phyloP scores from a whole-genome alignment of 2,113 vertebrate species.

The Nestor notabilis region DNA sequence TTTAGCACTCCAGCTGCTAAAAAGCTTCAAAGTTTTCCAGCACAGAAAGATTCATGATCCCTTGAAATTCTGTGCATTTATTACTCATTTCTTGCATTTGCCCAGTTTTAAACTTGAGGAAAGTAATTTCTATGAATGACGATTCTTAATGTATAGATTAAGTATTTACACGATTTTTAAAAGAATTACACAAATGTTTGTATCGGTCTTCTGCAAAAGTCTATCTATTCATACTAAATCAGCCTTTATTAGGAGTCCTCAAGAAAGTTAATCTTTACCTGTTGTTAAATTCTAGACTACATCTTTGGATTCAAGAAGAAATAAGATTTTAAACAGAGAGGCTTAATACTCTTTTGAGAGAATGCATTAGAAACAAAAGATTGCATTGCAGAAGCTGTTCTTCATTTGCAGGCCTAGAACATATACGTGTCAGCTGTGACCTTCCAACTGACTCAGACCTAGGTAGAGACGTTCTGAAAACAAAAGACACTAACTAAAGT shows the following conservation, averaged over 20 bases:
- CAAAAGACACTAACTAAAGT: neutral
- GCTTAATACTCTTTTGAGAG: neutral
- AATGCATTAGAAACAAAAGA: neutral
- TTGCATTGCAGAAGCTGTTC: neutral
- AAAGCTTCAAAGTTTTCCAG: neutral
- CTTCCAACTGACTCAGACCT: neutral
- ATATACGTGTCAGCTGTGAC: neutral
- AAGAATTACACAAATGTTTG: neutral
- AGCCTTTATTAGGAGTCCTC: neutral
- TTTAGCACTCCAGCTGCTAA: neutral
- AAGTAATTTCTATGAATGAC: neutral
- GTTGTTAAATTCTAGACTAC: neutral
- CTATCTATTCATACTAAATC: neutral
- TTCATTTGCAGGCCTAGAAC: neutral
- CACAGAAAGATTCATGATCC: neutral
- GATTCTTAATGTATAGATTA: neutral
- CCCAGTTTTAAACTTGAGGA: neutral
- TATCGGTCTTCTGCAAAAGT: neutral
- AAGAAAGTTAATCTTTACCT: neutral
- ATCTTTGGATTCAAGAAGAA: neutral
- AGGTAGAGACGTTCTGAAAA: neutral
- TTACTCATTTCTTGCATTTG: neutral
- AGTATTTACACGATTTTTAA: neutral
- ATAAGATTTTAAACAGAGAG: neutral
- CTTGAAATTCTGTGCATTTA: neutral